Evolutionary conservation across 2,888 invertebrate species (phyloP).

Genomic region (Yponomeuta cagnagella): DNA sequence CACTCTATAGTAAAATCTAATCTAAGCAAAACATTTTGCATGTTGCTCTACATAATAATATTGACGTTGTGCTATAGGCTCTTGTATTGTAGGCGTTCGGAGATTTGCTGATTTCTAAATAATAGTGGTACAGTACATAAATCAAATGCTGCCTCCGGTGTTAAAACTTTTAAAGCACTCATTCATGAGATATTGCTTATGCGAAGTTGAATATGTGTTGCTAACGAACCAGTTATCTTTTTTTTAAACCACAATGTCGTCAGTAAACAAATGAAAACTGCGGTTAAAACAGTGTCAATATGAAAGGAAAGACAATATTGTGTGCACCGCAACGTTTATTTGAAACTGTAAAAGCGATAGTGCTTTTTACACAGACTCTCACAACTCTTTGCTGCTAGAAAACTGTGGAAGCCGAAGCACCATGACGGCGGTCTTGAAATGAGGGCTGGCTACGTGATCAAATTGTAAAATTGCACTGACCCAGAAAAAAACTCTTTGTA

Average conservation of each 20-base stretch:
- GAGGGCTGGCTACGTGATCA: slow-evolving; percentile 26
- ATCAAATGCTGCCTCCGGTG: slow-evolving; percentile 45
- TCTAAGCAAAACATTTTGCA: not conserved
- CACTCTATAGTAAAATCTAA: too few relatives aligned
- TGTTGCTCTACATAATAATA: slow-evolving; percentile 3
- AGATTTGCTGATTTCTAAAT: slow-evolving; percentile 50
- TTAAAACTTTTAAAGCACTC: slow-evolving; percentile 27
- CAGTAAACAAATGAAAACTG: slow-evolving; percentile 7
- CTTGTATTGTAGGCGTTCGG: slow-evolving; percentile 36
- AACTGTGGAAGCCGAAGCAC: not conserved
- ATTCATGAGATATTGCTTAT: slow-evolving; percentile 29
- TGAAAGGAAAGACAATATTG: slow-evolving; percentile 25
- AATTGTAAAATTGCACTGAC: slow-evolving; percentile 41
- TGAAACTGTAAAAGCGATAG: slow-evolving; percentile 42
- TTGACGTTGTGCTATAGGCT: slow-evolving; percentile 22
- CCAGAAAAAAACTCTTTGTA: slow-evolving; percentile 30
- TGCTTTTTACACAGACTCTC: slow-evolving; percentile 23
- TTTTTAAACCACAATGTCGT: not conserved
- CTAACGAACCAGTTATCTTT: not conserved
- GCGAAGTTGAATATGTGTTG: not conserved
- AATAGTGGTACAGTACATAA: slow-evolving; percentile 42
- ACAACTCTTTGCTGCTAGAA: not conserved
- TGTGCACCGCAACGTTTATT: slow-evolving; percentile 32
- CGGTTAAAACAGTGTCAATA: slow-evolving; percentile 18
- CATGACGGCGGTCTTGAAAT: not conserved